Evolutionary conservation across 1,140 invertebrate species (phyloP).

Genomic region (Ruditapes philippinarum): DNA sequence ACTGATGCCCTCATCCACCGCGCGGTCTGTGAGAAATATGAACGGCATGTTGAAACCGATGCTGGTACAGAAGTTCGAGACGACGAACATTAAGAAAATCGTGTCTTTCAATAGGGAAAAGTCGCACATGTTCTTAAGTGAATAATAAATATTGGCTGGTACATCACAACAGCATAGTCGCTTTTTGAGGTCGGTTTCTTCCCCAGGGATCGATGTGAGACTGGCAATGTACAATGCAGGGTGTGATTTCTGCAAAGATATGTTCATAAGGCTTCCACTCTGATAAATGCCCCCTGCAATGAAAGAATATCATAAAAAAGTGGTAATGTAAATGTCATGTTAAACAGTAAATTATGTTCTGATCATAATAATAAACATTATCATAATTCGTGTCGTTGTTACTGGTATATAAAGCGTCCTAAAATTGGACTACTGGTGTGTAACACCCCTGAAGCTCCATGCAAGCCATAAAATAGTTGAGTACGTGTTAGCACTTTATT

Average conservation of each 20-base stretch:
- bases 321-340: too few species aligned
- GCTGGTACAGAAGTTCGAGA: slow-evolving; percentile 98
- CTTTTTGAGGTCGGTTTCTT: slow-evolving; percentile 26
- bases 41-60: slow-evolving; percentile 98
- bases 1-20: slow-evolving; percentile 88
- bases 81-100: slow-evolving; percentile 95
- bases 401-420: too few species aligned
- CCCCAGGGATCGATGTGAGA: slow-evolving; percentile 72
- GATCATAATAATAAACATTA: too few species aligned
- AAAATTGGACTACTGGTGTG: too few species aligned
- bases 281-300: slow-evolving; percentile 92
- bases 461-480: too few species aligned
- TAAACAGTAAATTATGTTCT: too few species aligned
- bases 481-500: too few species aligned
- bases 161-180: slow-evolving; percentile 56
- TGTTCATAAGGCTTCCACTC: slow-evolving; percentile 92
- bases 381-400: too few species aligned
- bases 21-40: slow-evolving; percentile 91
- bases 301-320: too few species aligned
- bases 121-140: slow-evolving; percentile 94
- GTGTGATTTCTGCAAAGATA: slow-evolving; percentile 87
- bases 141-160: slow-evolving; percentile 71
- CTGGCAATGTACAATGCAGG: slow-evolving; percentile 76
- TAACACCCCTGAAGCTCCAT: too few species aligned
- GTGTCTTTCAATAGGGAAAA: slow-evolving; percentile 93